Percentiles rank a stretch among this genome's conserved stretches.
phyloP scores from a whole-genome alignment of 2,888 invertebrate genomes.

The Mythimna ferrago region DNA sequence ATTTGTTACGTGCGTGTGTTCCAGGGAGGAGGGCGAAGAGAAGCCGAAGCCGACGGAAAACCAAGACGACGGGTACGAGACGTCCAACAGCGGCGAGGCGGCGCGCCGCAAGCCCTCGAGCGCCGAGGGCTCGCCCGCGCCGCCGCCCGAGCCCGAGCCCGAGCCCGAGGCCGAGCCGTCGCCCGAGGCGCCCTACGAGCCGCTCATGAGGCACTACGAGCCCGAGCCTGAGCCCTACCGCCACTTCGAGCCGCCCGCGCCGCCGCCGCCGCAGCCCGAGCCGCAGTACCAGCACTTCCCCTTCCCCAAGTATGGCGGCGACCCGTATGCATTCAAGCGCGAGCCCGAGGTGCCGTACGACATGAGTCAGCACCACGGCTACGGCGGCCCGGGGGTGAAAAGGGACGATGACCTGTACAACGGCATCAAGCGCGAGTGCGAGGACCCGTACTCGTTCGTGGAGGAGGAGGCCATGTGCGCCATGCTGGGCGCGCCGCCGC shows the following conservation, averaged over 20 bases:
- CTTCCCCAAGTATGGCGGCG: conserved; percentile 83
- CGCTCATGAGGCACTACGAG: conserved; percentile 77
- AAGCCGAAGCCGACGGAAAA: conserved; percentile 92
- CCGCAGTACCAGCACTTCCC: conserved; percentile 84
- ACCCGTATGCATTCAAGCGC: conserved; percentile 85
- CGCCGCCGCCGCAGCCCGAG: conserved; percentile 71
- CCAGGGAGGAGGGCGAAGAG: conserved; percentile 88
- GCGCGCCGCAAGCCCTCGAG: conserved; percentile 86
- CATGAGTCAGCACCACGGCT: conserved; percentile 84
- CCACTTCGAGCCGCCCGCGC: conserved; percentile 79
- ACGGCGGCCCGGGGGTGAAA: conserved; percentile 69
- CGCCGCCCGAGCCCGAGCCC: conserved; percentile 76
- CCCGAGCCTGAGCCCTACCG: conserved; percentile 73
- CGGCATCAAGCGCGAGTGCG: conserved; percentile 91
- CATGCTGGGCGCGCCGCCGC: conserved; percentile 83
- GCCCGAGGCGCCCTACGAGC: conserved; percentile 75
- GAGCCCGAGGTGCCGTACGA: conserved; percentile 86
- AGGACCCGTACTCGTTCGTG: conserved; percentile 96
- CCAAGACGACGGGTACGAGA: conserved; percentile 97
- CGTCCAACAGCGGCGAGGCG: conserved; percentile 93
- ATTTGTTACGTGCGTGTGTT: conserved; percentile 44
- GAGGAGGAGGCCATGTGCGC: conserved; percentile 93
- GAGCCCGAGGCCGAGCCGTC: conserved; percentile 73
- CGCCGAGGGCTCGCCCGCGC: conserved; percentile 79
- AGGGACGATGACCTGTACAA: conserved; percentile 85